Conservation (phyloP, 2,888 invertebrate genomes). For the Anticlea derivata region DNA sequence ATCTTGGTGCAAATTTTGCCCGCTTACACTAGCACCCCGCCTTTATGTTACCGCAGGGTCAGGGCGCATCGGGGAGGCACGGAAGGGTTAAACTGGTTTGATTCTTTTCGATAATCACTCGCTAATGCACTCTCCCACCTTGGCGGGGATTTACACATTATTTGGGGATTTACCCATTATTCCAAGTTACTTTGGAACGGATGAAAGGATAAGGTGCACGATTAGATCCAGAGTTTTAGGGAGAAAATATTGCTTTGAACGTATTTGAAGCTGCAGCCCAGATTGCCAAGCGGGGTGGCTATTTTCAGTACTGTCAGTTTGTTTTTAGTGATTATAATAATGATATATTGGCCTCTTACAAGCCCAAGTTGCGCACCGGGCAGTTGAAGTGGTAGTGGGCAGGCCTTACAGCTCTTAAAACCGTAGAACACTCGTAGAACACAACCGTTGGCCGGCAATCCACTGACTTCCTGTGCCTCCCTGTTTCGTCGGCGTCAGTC, state of each 20-base stretch:
- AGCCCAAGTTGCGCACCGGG: too few species aligned
- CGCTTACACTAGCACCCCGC: conserved; percentile 22
- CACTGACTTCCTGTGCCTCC: too few species aligned
- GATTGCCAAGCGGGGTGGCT: too few species aligned
- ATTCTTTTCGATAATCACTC: conserved; percentile 77
- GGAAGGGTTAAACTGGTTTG: conserved; percentile 67
- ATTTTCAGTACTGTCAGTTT: too few species aligned
- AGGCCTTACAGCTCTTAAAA: too few species aligned
- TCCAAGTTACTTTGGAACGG: conserved; percentile 16
- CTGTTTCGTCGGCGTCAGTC: too few species aligned
- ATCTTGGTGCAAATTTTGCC: background rate
- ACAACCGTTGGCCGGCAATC: too few species aligned
- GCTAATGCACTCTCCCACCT: conserved; percentile 61
- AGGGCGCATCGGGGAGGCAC: conserved; percentile 45
- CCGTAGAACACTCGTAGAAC: too few species aligned
- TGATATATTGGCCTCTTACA: too few species aligned
- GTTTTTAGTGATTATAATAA: too few species aligned
- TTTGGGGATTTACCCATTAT: conserved; percentile 2
- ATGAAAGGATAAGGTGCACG: conserved; percentile 16
- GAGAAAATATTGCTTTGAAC: too few species aligned
- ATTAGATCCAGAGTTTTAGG: background rate
- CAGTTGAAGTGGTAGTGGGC: too few species aligned
- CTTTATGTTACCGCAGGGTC: conserved; percentile 45
- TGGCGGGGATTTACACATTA: conserved; percentile 8
- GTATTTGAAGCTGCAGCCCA: background rate